Evolutionary conservation across 2,113 vertebrate species (phyloP).

Genomic region (Python bivittatus): DNA sequence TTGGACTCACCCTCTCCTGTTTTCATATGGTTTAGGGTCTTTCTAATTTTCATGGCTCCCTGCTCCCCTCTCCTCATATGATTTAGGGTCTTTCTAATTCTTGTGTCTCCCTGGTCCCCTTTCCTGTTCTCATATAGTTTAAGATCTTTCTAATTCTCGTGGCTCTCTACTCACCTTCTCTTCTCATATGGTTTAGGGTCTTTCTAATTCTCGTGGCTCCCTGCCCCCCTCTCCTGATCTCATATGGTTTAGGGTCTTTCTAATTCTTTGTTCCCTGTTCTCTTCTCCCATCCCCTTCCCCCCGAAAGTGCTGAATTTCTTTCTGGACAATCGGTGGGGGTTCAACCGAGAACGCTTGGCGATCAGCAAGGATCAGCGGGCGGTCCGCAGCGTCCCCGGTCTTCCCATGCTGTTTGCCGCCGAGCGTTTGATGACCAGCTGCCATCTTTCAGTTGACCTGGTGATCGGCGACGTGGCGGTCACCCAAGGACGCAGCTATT

Average conservation of each 20-base stretch:
- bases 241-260: not conserved
- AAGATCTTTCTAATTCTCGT: not conserved
- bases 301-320: slow-evolving; percentile 88
- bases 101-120: too few species aligned
- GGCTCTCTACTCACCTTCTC: too few species aligned
- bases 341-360: slow-evolving; percentile 88
- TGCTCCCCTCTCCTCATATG: too few species aligned
- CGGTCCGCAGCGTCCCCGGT: slow-evolving; percentile 89
- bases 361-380: slow-evolving; percentile 90
- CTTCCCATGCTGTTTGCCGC: slow-evolving; percentile 85
- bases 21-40: too few species aligned
- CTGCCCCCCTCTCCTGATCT: not conserved
- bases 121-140: not conserved
- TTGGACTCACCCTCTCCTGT: too few species aligned
- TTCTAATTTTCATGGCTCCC: too few species aligned
- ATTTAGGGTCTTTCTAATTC: too few species aligned
- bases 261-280: not conserved
- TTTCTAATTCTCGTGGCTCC: not conserved
- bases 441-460: slow-evolving; percentile 92
- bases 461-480: slow-evolving; percentile 86
- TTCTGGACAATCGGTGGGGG: slow-evolving; percentile 92
- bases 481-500: slow-evolving; percentile 93
- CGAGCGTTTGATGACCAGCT: slow-evolving; percentile 90
- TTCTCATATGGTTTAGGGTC: not conserved
- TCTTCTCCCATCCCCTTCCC: not conserved